These are phyloP conservation scores for Monochamus alternatus DNA, from an alignment of 2,888 invertebrate genomes.

Conservation along the genomic window DNA sequence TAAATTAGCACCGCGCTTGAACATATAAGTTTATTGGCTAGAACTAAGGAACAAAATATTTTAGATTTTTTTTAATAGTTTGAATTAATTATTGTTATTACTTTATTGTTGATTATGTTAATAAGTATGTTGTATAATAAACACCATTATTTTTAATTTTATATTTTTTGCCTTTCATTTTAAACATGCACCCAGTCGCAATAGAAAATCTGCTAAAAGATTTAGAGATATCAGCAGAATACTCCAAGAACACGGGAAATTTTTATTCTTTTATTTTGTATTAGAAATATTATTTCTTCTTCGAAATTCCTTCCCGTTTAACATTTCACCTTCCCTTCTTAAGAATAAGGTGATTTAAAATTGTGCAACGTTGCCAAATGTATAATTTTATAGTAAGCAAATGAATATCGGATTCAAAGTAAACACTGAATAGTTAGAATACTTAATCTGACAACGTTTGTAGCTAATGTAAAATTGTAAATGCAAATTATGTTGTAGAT, in stretches of 20 bases:
- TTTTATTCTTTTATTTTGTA: no score
- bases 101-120: conserved; percentile 71
- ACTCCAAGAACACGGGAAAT: no score
- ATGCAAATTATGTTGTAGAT: no score
- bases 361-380: no score
- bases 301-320: background rate
- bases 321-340: no score
- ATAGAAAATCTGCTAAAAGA: background rate
- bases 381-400: no score
- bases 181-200: background rate
- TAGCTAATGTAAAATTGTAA: no score
- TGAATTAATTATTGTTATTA: conserved; percentile 70
- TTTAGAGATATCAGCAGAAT: background rate
- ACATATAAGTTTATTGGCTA: conserved; percentile 43
- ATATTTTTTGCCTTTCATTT: conserved; percentile 43
- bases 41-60: conserved; percentile 50
- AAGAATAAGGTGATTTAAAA: no score
- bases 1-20: conserved; percentile 47
- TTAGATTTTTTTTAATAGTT: conserved; percentile 57
- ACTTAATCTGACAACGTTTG: no score
- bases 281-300: background rate
- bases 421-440: no score
- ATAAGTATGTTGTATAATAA: conserved; percentile 70
- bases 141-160: conserved; percentile 70
- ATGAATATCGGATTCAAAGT: no score